A percentile compares a stretch with the other conserved stretches of the same genome.
Evolutionary conservation across 2,797 vertebrate genomes (phyloP).

Genomic region (Lycodopsis pacificus): DNA sequence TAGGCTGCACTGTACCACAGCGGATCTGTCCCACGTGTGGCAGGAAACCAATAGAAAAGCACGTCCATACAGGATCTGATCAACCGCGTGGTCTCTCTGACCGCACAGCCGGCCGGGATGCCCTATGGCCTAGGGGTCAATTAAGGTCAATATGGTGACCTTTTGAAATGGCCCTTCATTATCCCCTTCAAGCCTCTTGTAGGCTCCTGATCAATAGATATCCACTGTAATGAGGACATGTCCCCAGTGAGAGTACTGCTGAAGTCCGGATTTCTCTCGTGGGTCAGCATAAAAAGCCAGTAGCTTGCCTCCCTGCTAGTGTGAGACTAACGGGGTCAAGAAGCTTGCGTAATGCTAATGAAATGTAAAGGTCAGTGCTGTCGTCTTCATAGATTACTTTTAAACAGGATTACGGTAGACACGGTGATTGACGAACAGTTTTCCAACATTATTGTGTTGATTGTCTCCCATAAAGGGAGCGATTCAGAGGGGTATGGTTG

Average conservation of each 20-base stretch:
- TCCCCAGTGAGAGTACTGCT: constrained; percentile 26
- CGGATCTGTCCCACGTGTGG: constrained; percentile 38
- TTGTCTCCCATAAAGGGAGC: constrained; percentile 51
- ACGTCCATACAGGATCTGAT: constrained; percentile 11
- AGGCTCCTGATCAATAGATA: constrained; percentile 54
- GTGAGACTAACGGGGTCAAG: constrained; percentile 38
- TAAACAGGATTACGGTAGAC: constrained; percentile 40
- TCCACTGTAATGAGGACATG: constrained; percentile 37
- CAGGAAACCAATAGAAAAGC: constrained; percentile 45
- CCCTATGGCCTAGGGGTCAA: constrained; percentile 44
- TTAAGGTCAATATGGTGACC: constrained; percentile 53
- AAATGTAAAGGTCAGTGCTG: constrained; percentile 75
- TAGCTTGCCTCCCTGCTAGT: constrained; percentile 37
- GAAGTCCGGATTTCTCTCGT: constrained; percentile 42
- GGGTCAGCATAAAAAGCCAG: constrained; percentile 37
- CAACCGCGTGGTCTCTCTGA: background rate
- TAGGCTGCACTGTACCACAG: constrained; percentile 57
- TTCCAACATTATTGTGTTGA: constrained; percentile 54
- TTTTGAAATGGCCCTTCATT: constrained; percentile 38
- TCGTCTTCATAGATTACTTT: constrained; percentile 55
- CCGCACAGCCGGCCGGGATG: constrained; percentile 2
- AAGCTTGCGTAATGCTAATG: constrained; percentile 60
- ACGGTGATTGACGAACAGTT: constrained; percentile 55
- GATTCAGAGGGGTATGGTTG: constrained; percentile 56
- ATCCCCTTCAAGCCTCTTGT: constrained; percentile 25